These are phyloP conservation scores for Achatina immaculata DNA, from an alignment of 1,140 invertebrate genomes.

Conservation along the genomic window DNA sequence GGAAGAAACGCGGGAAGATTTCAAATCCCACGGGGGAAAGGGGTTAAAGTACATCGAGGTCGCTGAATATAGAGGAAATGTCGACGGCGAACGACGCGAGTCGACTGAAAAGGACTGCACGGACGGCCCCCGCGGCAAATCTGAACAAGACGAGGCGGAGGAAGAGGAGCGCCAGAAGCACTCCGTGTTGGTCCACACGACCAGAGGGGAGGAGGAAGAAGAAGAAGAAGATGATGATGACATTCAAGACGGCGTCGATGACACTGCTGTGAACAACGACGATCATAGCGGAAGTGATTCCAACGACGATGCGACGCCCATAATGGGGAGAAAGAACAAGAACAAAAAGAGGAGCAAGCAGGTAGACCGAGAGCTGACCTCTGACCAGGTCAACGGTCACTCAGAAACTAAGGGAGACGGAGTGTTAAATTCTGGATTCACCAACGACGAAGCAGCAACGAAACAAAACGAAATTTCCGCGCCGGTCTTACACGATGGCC, in stretches of 20 bases:
- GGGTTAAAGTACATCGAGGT: neutral
- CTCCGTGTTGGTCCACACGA: neutral
- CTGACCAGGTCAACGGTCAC: neutral
- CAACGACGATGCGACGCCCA: neutral
- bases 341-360: neutral
- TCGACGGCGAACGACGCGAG: neutral
- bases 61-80: neutral
- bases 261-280: constrained; percentile 10
- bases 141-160: neutral
- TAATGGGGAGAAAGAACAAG: constrained; percentile 15
- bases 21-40: neutral
- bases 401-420: neutral
- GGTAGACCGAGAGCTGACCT: neutral
- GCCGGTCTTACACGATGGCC: neutral
- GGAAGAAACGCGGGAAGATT: neutral
- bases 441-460: constrained; percentile 21
- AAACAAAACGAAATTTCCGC: neutral
- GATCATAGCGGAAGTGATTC: constrained; percentile 25
- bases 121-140: neutral
- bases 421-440: neutral
- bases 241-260: constrained; percentile 13
- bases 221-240: neutral
- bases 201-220: neutral
- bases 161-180: neutral
- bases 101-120: neutral